Evolutionary conservation across 1,140 invertebrate species (phyloP).

Genomic region (Antheraea mylitta): DNA sequence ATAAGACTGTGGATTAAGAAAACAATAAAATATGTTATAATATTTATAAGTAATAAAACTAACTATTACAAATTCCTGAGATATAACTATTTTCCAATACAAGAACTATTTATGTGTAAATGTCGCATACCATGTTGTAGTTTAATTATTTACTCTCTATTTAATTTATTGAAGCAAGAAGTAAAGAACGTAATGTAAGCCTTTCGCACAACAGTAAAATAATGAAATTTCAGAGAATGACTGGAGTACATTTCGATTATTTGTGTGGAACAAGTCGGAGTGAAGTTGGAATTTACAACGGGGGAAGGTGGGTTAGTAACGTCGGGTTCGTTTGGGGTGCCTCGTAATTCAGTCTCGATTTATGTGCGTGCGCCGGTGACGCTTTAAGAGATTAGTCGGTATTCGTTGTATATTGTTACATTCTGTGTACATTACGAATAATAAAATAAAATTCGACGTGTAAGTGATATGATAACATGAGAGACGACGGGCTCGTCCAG

Average conservation of each 20-base stretch:
- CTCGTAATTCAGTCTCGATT: slow-evolving; percentile 64
- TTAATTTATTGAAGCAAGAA: not conserved
- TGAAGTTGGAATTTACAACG: slow-evolving; percentile 54
- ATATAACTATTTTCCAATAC: no score
- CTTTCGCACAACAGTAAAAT: slow-evolving; percentile 20
- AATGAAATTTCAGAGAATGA: slow-evolving; percentile 22
- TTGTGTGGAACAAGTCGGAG: slow-evolving; percentile 36
- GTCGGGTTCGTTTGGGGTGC: slow-evolving; percentile 49
- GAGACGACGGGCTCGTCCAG: no score
- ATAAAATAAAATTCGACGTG: no score
- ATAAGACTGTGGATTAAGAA: not conserved
- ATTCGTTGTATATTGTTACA: not conserved
- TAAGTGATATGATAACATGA: no score
- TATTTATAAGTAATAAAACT: no score
- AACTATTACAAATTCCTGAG: no score
- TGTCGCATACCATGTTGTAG: no score
- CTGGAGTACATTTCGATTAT: slow-evolving; percentile 35
- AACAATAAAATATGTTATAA: not conserved
- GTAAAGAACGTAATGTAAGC: not conserved
- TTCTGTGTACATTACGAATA: not conserved
- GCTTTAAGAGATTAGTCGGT: slow-evolving; percentile 69
- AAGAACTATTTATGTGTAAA: no score
- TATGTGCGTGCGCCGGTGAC: slow-evolving; percentile 72
- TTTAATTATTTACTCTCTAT: no score
- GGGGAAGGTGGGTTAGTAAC: slow-evolving; percentile 46